phyloP scores from a whole-genome alignment of 2,888 invertebrate species.

The Drosophila pseudotalamancana region DNA sequence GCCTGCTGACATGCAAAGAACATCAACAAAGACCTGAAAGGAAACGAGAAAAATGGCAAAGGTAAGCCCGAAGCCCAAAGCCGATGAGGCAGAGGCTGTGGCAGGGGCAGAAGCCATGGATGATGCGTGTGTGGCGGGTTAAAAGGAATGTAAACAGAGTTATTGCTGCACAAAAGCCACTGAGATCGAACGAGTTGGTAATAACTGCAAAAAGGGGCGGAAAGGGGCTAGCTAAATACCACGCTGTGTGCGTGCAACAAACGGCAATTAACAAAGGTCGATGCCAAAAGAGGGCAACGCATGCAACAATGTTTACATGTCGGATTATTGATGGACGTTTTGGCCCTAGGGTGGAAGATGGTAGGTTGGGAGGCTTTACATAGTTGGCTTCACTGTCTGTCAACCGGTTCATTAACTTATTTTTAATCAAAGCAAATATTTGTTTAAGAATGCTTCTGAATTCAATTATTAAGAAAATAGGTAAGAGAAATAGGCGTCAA shows the following conservation, averaged over 20 bases:
- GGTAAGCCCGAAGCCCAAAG: conserved; percentile 52
- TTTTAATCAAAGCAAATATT: conserved; percentile 44
- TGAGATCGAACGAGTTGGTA: conserved; percentile 62
- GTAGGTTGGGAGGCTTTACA: neutral
- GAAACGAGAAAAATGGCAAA: conserved; percentile 39
- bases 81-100: neutral
- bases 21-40: conserved; percentile 52
- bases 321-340: conserved; percentile 59
- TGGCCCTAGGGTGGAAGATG: conserved; percentile 16
- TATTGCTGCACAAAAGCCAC: conserved; percentile 59
- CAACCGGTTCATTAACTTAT: conserved; percentile 54
- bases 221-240: neutral
- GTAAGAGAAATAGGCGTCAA: neutral
- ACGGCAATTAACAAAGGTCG: conserved; percentile 69
- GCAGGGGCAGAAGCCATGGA: conserved; percentile 1
- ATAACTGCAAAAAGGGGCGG: conserved; percentile 45
- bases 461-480: neutral
- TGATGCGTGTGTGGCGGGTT: conserved; percentile 45
- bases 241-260: conserved; percentile 59
- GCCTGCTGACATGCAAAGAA: conserved; percentile 72
- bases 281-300: conserved; percentile 35
- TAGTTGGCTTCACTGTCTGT: conserved; percentile 31
- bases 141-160: conserved; percentile 68
- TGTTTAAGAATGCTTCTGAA: neutral
- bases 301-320: conserved; percentile 60